Percentiles rank a stretch among this genome's conserved stretches.
These are phyloP conservation scores for Myiotriccus ornatus DNA, from an alignment of 2,797 vertebrate genomes.

Conservation along the genomic window DNA sequence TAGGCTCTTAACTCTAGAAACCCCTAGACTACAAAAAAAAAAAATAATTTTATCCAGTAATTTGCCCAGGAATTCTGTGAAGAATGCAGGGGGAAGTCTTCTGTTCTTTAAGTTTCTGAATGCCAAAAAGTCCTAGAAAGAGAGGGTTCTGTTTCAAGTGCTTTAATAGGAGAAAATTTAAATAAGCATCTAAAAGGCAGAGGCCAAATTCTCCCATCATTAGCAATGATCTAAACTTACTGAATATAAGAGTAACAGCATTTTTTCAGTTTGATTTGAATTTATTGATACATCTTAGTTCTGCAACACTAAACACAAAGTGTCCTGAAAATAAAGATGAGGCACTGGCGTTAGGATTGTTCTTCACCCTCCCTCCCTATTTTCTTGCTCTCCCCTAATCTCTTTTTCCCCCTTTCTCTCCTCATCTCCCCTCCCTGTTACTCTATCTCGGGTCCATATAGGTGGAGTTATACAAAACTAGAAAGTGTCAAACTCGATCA, in stretches of 20 bases:
- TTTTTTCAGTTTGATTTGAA: neutral
- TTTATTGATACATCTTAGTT: neutral
- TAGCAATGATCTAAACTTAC: neutral
- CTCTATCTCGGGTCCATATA: neutral
- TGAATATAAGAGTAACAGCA: neutral
- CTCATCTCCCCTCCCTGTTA: neutral
- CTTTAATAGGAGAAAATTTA: neutral
- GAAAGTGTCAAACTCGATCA: neutral
- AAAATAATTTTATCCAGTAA: neutral
- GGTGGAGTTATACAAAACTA: neutral
- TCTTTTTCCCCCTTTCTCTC: neutral
- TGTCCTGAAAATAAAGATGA: neutral
- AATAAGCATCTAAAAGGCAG: neutral
- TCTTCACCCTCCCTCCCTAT: neutral
- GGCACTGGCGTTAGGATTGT: neutral
- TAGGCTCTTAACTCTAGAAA: neutral
- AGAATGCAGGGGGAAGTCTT: neutral
- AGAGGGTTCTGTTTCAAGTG: neutral
- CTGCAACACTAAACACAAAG: neutral
- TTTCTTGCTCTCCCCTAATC: neutral
- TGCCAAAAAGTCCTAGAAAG: neutral
- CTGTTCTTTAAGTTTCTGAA: neutral
- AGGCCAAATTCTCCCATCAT: neutral
- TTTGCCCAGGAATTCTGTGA: neutral
- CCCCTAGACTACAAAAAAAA: neutral